Conservation (phyloP, 2,797 vertebrate genomes). For the Callimico goeldii region DNA sequence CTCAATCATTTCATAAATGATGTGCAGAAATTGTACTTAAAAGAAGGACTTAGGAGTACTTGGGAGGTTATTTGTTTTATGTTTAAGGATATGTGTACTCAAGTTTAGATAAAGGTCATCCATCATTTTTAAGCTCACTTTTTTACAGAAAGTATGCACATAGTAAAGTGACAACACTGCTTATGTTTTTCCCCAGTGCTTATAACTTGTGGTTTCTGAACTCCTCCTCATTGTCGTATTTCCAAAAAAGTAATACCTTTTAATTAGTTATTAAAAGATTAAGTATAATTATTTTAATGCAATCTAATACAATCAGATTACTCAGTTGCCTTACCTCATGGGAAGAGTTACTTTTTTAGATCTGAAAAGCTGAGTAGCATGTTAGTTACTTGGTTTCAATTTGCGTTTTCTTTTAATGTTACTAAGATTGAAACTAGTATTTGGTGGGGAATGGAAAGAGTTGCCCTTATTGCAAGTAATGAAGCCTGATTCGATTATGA, state of each 20-base stretch:
- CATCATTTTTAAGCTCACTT: slow-evolving; percentile 43
- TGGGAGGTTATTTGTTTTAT: slow-evolving; percentile 44
- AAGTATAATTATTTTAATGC: slow-evolving; percentile 79
- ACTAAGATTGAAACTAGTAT: slow-evolving; percentile 54
- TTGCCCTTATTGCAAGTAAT: slow-evolving; percentile 68
- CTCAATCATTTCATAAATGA: slow-evolving; percentile 67
- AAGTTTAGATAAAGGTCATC: slow-evolving; percentile 61
- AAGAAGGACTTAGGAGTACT: slow-evolving; percentile 28
- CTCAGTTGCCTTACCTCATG: slow-evolving; percentile 86
- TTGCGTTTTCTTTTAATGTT: slow-evolving; percentile 74
- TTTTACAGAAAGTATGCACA: slow-evolving; percentile 57
- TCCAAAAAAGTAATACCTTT: slow-evolving; percentile 54
- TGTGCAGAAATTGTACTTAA: slow-evolving; percentile 59
- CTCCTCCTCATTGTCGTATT: slow-evolving; percentile 58
- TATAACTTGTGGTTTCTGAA: slow-evolving; percentile 63
- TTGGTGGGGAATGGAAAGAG: slow-evolving; percentile 62
- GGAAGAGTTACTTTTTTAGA: slow-evolving; percentile 76
- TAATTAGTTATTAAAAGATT: slow-evolving; percentile 75
- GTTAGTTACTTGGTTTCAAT: slow-evolving; percentile 76
- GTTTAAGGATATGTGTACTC: slow-evolving; percentile 55
- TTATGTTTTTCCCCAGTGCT: slow-evolving; percentile 65
- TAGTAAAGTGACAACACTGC: slow-evolving; percentile 61
- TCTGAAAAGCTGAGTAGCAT: slow-evolving; percentile 69
- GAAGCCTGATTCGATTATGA: slow-evolving; percentile 81
- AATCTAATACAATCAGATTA: slow-evolving; percentile 83